These are phyloP conservation scores for Periplaneta americana DNA, from an alignment of 1,140 invertebrate species.

Conservation along the genomic window DNA sequence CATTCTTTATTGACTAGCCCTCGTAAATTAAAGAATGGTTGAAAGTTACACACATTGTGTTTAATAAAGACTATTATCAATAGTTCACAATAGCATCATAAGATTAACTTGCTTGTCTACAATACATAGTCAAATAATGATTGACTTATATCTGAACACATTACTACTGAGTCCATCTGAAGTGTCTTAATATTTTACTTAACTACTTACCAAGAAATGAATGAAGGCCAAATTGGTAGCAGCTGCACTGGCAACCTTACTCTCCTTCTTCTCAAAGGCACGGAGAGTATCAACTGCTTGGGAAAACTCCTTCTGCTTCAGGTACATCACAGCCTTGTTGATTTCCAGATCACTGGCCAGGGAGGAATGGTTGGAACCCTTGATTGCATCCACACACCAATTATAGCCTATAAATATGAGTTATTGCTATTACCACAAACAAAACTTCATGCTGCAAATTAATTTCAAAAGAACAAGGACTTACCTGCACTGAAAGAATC, in stretches of 20 bases:
- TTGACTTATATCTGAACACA: too few relatives aligned
- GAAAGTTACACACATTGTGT: too few relatives aligned
- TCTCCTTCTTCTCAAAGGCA: slow-evolving; percentile 82
- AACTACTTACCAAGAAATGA: slow-evolving; percentile 66
- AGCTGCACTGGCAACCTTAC: slow-evolving; percentile 77
- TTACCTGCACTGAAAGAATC: slow-evolving; percentile 69
- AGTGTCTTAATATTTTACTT: background rate
- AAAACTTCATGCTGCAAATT: too few relatives aligned
- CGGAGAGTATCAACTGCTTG: slow-evolving; percentile 83
- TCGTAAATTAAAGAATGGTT: too few relatives aligned
- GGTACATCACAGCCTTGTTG: slow-evolving; percentile 86
- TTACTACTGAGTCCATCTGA: too few relatives aligned
- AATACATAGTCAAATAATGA: too few relatives aligned
- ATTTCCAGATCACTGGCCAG: slow-evolving; percentile 88
- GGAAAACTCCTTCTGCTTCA: slow-evolving; percentile 77
- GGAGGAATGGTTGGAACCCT: slow-evolving; percentile 66
- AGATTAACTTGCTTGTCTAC: too few relatives aligned
- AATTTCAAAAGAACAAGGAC: too few relatives aligned
- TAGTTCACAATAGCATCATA: too few relatives aligned
- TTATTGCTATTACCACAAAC: too few relatives aligned
- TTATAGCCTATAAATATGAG: slow-evolving; percentile 55
- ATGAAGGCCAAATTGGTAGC: slow-evolving; percentile 90
- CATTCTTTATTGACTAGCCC: too few relatives aligned
- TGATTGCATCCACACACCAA: slow-evolving; percentile 75
- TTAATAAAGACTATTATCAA: too few relatives aligned